phyloP scores from a whole-genome alignment of 2,797 vertebrate genomes.

The Nothura maculosa region DNA sequence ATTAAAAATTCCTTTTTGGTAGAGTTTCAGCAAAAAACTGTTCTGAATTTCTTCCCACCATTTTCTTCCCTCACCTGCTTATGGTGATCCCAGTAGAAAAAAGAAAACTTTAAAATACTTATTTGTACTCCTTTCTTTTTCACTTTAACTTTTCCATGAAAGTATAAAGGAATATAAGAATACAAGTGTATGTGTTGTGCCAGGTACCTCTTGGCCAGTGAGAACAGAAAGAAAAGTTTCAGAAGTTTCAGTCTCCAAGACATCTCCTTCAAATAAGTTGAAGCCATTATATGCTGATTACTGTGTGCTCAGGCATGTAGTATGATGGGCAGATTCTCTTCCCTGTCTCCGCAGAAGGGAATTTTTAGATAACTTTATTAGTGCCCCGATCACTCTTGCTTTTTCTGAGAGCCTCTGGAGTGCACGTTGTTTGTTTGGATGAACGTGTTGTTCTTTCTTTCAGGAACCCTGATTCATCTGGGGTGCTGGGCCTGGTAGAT shows the following conservation, averaged over 20 bases:
- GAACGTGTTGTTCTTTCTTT: not conserved
- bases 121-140: not conserved
- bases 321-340: not conserved
- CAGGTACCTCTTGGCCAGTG: not conserved
- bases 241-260: not conserved
- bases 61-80: not conserved
- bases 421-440: not conserved
- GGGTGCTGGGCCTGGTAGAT: not conserved
- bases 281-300: not conserved
- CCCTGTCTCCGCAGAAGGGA: not conserved
- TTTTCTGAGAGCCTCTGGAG: not conserved
- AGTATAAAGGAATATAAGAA: not conserved
- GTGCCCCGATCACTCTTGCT: not conserved
- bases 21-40: not conserved
- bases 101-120: not conserved
- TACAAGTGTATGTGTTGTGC: not conserved
- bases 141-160: not conserved
- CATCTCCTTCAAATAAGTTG: not conserved
- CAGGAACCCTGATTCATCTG: not conserved
- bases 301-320: not conserved
- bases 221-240: not conserved
- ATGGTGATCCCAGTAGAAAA: not conserved
- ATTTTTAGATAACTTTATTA: not conserved
- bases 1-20: not conserved
- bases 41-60: not conserved